Conservation (phyloP, 2,888 invertebrate species). For the Parnassius apollo region DNA sequence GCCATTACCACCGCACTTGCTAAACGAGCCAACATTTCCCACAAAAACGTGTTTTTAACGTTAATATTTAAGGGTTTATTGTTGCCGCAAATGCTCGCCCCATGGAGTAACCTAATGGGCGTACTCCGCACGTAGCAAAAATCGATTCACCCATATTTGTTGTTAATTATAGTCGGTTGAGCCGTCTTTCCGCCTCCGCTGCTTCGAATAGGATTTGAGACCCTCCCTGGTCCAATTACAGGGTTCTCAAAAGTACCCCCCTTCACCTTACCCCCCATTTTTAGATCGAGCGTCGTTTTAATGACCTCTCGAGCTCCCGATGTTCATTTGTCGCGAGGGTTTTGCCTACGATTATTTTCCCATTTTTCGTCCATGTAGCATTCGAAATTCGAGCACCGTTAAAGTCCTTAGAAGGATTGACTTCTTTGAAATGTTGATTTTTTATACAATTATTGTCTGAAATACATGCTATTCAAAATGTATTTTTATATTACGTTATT, state of each 20-base stretch:
- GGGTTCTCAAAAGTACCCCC: conserved; percentile 70
- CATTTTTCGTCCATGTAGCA: conserved; percentile 58
- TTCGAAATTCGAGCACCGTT: conserved; percentile 52
- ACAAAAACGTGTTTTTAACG: conserved; percentile 63
- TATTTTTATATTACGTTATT: too few species aligned
- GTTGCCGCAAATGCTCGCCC: conserved; percentile 70
- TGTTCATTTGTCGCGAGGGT: conserved; percentile 79
- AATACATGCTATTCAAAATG: conserved; percentile 3
- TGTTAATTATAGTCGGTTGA: conserved; percentile 79
- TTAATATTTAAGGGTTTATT: conserved; percentile 70
- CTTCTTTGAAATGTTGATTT: conserved; percentile 32
- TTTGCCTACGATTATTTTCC: conserved; percentile 73
- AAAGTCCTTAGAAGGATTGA: conserved; percentile 44
- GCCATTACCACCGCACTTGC: conserved; percentile 64
- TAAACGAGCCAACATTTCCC: conserved; percentile 74
- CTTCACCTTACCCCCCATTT: conserved; percentile 66
- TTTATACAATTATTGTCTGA: conserved; percentile 37
- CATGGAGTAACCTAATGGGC: conserved; percentile 64
- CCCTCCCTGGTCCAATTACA: conserved; percentile 80
- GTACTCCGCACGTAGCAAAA: conserved; percentile 55
- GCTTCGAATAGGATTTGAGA: conserved; percentile 77
- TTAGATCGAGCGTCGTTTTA: conserved; percentile 78
- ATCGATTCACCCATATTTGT: conserved; percentile 81
- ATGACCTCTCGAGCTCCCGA: conserved; percentile 79
- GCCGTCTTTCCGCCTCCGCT: conserved; percentile 78